Evolutionary conservation across 1,140 invertebrate genomes (phyloP), one percentile per base, ranked within the genome.

Genomic region (Hetaerina americana): DNA sequence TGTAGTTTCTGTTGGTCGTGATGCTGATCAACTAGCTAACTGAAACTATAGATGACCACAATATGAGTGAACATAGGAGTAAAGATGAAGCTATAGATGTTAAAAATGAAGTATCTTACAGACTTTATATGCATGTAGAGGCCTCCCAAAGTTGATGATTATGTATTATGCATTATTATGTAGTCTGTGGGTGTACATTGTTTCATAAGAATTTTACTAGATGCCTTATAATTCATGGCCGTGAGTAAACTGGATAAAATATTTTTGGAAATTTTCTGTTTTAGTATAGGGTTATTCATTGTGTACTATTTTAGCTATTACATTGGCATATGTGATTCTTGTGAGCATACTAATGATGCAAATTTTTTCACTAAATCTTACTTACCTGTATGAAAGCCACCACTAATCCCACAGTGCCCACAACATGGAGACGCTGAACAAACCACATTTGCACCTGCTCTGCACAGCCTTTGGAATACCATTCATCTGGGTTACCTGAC

Each of bases 401-500:
- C 0, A 87, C 82, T 29, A 92, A 80, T 0, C 87, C 88, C n/a
- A 90, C 83, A 27, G 88, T 85, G 0, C 89, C 90, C 2, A 91
- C 83, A 27, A 90, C 84, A 76, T 91, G 87, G 25, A 92, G 80
- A 74, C 89, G 83, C 70, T 87, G 85, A 10, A 89, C 82, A 29
- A 91, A 82, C 87, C 89, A 91, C 77, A 85, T 84, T 71, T 89
- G 85, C 24, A 92, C 83, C 49, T 87, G 86, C 18, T 85, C 81
- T 10, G 85, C 84, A 75, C 90, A 92, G n/a, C 90, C 89, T 72
- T 87, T 84, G 70, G 83, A 82, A 79, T 86, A 87, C 86, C 88
- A 90, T 1, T 85, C 77, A 66, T 85, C 82, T 15, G 84, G 84
- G 74, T 87, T 85, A 67, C 31, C 71, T 6, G 49, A 68, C 66